Evolutionary conservation across 2,888 invertebrate genomes (phyloP).

Genomic region (Tipula confusa): DNA sequence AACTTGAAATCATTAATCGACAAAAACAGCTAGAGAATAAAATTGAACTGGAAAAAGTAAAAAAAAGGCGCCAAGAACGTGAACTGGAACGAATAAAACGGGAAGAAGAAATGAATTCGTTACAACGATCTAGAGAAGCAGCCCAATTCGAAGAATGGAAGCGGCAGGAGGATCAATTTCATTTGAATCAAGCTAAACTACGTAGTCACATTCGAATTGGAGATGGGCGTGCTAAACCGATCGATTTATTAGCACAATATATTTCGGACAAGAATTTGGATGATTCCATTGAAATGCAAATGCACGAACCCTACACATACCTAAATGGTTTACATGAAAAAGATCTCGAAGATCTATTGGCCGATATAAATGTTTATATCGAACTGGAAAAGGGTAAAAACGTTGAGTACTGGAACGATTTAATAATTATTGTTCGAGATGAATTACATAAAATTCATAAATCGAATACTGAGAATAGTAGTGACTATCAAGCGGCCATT

Average conservation of each 20-base stretch:
- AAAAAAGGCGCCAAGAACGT: conserved; percentile 82
- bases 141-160: conserved; percentile 92
- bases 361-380: conserved; percentile 92
- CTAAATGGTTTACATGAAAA: conserved; percentile 83
- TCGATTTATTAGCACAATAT: conserved; percentile 95
- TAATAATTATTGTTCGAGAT: conserved; percentile 90
- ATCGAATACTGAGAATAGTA: conserved; percentile 60
- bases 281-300: conserved; percentile 95
- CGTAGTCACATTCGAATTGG: conserved; percentile 93
- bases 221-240: conserved; percentile 95
- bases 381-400: conserved; percentile 87
- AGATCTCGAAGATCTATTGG: conserved; percentile 92
- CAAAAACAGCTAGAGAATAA: conserved; percentile 88
- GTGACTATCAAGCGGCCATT: conserved; percentile 56
- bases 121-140: conserved; percentile 85
- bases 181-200: conserved; percentile 90
- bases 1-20: conserved; percentile 76
- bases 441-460: conserved; percentile 83
- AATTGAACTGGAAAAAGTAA: conserved; percentile 89
- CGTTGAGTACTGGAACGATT: conserved; percentile 91
- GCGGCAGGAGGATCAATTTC: conserved; percentile 95
- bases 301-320: conserved; percentile 97
- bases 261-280: conserved; percentile 85
- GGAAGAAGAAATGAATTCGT: conserved; percentile 76
- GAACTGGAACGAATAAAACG: conserved; percentile 79